Conservation (phyloP, 2,797 vertebrate genomes). For the Leptodactylus fallax region DNA sequence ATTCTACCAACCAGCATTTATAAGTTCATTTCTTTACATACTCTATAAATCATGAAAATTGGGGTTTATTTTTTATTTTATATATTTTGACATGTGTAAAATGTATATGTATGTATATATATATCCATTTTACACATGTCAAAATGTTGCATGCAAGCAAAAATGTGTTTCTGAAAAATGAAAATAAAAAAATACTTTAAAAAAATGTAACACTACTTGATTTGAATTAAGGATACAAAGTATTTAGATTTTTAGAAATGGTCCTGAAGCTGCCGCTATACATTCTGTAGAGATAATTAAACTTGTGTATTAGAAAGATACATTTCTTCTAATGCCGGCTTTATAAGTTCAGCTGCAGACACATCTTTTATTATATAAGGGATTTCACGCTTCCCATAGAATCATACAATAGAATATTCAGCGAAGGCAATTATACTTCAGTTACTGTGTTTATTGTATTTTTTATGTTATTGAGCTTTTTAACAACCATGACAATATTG, state of each 20-base stretch:
- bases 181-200: too few relatives aligned
- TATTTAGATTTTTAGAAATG: not conserved
- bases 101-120: too few relatives aligned
- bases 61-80: too few relatives aligned
- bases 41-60: too few relatives aligned
- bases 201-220: too few relatives aligned
- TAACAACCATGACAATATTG: not conserved
- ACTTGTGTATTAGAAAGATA: not conserved
- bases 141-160: too few relatives aligned
- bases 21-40: too few relatives aligned
- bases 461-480: not conserved
- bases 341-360: not conserved
- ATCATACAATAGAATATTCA: not conserved
- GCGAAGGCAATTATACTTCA: not conserved
- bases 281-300: slow-evolving; percentile 4
- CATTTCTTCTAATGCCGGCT: slow-evolving; percentile 1
- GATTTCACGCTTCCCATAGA: not conserved
- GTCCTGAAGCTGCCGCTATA: not conserved
- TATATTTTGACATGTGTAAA: too few relatives aligned
- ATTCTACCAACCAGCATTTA: too few relatives aligned
- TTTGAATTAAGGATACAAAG: not conserved
- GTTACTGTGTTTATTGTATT: not conserved
- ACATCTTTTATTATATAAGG: not conserved
- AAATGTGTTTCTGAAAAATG: too few relatives aligned
- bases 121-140: too few relatives aligned